Evolutionary conservation across 2,888 invertebrate species (phyloP), one percentile per base, ranked within the genome.

Genomic region (Smittia aterrima): DNA sequence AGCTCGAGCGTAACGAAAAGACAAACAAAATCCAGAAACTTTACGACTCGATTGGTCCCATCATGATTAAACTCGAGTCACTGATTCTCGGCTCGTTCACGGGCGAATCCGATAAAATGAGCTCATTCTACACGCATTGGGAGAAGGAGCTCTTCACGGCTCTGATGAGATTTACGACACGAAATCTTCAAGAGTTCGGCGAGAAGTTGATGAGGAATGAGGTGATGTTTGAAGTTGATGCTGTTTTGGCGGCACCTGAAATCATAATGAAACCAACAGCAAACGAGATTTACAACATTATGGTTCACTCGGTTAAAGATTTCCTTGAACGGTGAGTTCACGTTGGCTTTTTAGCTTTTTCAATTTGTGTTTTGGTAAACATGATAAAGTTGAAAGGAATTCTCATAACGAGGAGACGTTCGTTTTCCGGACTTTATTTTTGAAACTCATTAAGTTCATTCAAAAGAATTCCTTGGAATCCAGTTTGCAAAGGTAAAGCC

Each of bases 21-120:
- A 84, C 91, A 4, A 87, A 89, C 1, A 82, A 85, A 3, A 86
- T 96, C 80, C 85, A 88, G 0, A 87, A 89, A 68, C 86, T 90
- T n/a, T 94, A 94, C 80, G 87, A 90, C 64, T 90, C 92, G 0
- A 85, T 94, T 62, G 91, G 92, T 0, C 93, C 95, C 0, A 88
- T 94, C 74, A 84, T 96, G 13, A 89, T 90, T 78, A 96, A 96
- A 82, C 82, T 96, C 76, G 96, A 96, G 82, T 92, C 91, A 76
- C 83, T 96, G 40, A 91, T 95, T 1, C 86, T 93, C 20, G 90
- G 90, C 75, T 90, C 92, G 1, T 90, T 90, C 77, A 90, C 92
- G 0, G 95, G 95, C 1, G 85, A 84, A 71, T 90, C 91, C 0
- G 81, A 85, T 0, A 87, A 89, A 76, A 92, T 96, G 91, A 84